phyloP scores from a whole-genome alignment of 2,797 vertebrate species.

The Danio choprae region DNA sequence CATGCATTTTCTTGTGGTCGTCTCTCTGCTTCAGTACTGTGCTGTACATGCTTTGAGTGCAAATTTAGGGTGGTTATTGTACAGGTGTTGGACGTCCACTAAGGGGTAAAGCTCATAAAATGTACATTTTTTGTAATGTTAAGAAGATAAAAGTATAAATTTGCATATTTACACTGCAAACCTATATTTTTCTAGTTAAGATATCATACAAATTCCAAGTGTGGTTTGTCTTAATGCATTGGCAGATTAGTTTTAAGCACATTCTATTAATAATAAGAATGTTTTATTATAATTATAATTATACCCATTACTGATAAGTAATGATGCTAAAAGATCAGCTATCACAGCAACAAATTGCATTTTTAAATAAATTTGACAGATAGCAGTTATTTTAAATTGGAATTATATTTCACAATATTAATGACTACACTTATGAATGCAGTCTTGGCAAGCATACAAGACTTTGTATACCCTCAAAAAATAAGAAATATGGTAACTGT shows the following conservation, averaged over 20 bases:
- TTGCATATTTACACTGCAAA: not conserved
- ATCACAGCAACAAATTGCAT: not conserved
- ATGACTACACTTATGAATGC: not conserved
- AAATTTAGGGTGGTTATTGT: slow-evolving; percentile 57
- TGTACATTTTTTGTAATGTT: not conserved
- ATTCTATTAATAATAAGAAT: not conserved
- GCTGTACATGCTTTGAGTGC: slow-evolving; percentile 70
- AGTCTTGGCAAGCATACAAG: not conserved
- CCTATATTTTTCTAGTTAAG: not conserved
- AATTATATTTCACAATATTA: not conserved
- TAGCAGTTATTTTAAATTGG: not conserved
- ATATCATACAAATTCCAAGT: not conserved
- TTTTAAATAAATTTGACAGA: not conserved
- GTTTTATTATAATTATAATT: too few species aligned
- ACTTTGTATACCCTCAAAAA: not conserved
- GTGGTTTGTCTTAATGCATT: not conserved
- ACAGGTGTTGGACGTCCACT: not conserved
- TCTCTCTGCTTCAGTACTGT: slow-evolving; percentile 70
- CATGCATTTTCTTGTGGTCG: slow-evolving; percentile 64
- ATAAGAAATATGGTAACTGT: too few species aligned
- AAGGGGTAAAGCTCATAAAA: not conserved
- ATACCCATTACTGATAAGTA: not conserved
- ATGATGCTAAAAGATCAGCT: not conserved
- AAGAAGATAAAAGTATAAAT: slow-evolving; percentile 4
- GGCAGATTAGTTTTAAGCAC: too few species aligned